Evolutionary conservation across 2,797 vertebrate genomes (phyloP).

Genomic region (Aldrovandia affinis): DNA sequence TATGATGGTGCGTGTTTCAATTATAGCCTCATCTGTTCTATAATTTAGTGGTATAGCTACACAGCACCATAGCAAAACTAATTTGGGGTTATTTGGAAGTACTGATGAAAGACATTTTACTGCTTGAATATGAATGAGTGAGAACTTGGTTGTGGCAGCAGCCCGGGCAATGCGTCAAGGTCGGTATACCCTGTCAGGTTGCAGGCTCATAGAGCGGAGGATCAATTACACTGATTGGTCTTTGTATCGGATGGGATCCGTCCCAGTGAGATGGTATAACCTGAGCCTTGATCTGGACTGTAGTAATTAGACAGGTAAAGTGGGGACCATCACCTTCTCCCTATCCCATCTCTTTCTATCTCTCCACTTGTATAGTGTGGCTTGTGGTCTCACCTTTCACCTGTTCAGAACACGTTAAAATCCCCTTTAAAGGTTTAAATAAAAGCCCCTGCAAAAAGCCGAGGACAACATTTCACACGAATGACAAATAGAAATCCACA

Average conservation of each 20-base stretch:
- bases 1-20: not conserved
- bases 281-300: not conserved
- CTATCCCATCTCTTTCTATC: not conserved
- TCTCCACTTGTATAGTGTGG: not conserved
- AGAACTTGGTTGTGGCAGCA: too few relatives aligned
- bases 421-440: too few relatives aligned
- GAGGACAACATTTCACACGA: too few relatives aligned
- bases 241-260: not conserved
- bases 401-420: not conserved
- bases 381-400: not conserved
- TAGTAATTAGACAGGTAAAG: not conserved
- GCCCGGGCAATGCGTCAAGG: too few relatives aligned
- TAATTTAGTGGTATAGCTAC: not conserved
- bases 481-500: too few relatives aligned
- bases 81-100: not conserved
- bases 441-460: too few relatives aligned
- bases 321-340: not conserved
- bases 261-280: not conserved
- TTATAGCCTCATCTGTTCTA: not conserved
- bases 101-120: too few relatives aligned
- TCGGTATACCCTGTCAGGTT: not conserved
- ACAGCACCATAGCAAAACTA: not conserved
- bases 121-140: too few relatives aligned
- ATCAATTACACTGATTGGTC: not conserved
- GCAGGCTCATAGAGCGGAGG: not conserved